phyloP scores from a whole-genome alignment of 2,888 invertebrate species.

The Pachliopta kotzebuea region DNA sequence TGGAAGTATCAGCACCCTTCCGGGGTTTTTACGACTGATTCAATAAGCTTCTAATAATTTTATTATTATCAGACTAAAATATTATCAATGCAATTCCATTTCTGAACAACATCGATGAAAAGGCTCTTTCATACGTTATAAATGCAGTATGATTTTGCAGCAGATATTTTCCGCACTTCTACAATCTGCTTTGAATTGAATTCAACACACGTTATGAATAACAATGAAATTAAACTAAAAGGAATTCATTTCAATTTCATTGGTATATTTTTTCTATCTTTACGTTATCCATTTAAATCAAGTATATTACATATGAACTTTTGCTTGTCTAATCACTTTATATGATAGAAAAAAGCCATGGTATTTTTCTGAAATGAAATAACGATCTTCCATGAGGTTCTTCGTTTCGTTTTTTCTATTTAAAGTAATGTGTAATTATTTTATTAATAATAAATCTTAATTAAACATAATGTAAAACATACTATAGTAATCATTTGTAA shows the following conservation, averaged over 20 bases:
- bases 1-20: too few relatives aligned
- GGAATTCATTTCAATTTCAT: neutral
- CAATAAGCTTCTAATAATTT: neutral
- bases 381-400: too few relatives aligned
- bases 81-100: neutral
- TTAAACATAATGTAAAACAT: too few relatives aligned
- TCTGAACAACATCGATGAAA: neutral
- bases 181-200: slow-evolving; percentile 3
- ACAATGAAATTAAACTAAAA: neutral
- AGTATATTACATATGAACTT: neutral
- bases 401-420: too few relatives aligned
- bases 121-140: neutral
- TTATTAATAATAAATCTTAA: too few relatives aligned
- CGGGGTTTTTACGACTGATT: too few relatives aligned
- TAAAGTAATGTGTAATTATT: too few relatives aligned
- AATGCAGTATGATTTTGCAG: neutral
- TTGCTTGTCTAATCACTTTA: neutral
- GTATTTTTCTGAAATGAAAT: too few relatives aligned
- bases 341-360: too few relatives aligned
- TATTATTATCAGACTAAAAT: neutral
- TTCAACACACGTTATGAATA: neutral
- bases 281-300: neutral
- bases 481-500: too few relatives aligned
- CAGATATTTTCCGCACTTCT: neutral
- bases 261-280: neutral